These are phyloP conservation scores for Pharmacophagus antenor DNA, from an alignment of 2,888 invertebrate genomes.

Conservation along the genomic window DNA sequence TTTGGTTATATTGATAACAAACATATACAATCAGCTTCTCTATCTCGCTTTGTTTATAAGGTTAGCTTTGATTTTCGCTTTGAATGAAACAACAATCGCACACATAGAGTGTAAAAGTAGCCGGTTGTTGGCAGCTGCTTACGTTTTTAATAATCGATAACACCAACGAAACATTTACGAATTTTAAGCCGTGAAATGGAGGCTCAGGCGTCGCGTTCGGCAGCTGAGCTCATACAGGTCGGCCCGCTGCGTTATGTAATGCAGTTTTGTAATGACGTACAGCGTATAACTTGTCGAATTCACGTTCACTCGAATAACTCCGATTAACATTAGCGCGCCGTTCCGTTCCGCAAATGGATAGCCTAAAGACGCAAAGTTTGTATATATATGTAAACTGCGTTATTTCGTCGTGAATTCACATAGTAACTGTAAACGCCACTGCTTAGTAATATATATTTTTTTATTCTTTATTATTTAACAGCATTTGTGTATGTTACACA, in stretches of 20 bases:
- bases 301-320: constrained; percentile 28
- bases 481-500: too few relatives aligned
- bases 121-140: background rate
- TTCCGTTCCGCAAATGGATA: constrained; percentile 21
- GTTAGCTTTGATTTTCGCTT: too few relatives aligned
- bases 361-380: constrained; percentile 10
- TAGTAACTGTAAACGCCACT: too few relatives aligned
- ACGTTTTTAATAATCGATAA: constrained; percentile 14
- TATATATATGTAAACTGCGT: constrained; percentile 4
- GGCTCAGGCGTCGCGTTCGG: constrained; percentile 3
- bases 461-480: too few relatives aligned
- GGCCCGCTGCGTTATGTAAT: constrained; percentile 26
- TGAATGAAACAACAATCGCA: too few relatives aligned
- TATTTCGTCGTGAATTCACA: constrained; percentile 7
- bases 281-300: constrained; percentile 24
- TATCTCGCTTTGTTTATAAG: too few relatives aligned
- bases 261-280: constrained; percentile 29
- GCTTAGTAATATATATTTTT: too few relatives aligned
- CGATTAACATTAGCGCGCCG: constrained; percentile 18
- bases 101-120: too few relatives aligned
- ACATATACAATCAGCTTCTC: too few relatives aligned
- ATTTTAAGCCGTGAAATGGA: constrained; percentile 25
- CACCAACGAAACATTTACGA: constrained; percentile 17
- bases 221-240: constrained; percentile 29
- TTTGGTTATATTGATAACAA: too few relatives aligned